Evolutionary conservation across 2,888 invertebrate genomes (phyloP), one percentile per base, ranked within the genome.

Genomic region (Heliconius cydno): DNA sequence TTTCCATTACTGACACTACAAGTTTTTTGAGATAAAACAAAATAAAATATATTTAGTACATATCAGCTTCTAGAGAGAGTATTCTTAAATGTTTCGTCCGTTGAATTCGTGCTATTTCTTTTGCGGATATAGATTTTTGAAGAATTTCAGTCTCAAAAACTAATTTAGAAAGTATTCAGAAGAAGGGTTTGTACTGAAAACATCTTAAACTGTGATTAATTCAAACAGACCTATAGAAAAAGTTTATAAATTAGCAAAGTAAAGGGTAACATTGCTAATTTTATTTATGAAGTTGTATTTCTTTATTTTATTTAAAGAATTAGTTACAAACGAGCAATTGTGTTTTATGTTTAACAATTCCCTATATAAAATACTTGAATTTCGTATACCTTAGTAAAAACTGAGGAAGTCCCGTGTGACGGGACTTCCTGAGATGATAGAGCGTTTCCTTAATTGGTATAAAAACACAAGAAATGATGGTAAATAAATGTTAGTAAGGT

Each of bases 1-100:
- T 93, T 81, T 94, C 93, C 93, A 93, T 92, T 70, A 82, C 91
- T 91, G 82, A 52, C 28, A 84, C 86, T 85, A 78, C 77, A 80
- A 65, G 25, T 19, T 10, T 34, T 67, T 10, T 28, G 19, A 9
- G 25, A 25, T 68, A 38, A 38, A 66, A 66, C 6, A 38, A n/a
- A 68, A n/a, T 30, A 0, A 28, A 15, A 65, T 65, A 28, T 15
- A 65, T 65, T 65, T 28, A 30, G 15, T 28, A 28, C 28, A 15
- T 28, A 28, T 65, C 15, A 65, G 25, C 2, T 65, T 65, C 6
- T 15, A 28, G 28, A 65, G 2, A 65, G 19, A 65, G 13, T 65
- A 63, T 60, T n/a, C 10, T 60, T 19, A 52, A 22, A 52, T 52
- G 19, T 52, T 52, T 52, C 22, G 22, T 68, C 68, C 38, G 38